Evolutionary conservation across 37 sponge, comb jelly and placozoan genomes (phyloP).

Genomic region (Beroe forskalii): DNA sequence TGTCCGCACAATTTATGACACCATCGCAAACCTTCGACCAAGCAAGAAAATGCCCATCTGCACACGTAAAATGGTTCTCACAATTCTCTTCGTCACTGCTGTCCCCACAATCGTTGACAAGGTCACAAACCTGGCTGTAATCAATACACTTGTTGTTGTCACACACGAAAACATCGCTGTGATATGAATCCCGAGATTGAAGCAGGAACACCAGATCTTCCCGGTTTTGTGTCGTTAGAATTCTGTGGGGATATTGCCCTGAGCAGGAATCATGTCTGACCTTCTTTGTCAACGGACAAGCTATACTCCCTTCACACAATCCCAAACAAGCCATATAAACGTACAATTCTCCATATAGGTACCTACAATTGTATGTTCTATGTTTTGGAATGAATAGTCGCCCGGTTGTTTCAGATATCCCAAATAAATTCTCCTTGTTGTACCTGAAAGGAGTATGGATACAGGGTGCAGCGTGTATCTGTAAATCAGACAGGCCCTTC

Average conservation of each 20-base stretch:
- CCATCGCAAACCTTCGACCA: neutral
- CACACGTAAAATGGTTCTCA: neutral
- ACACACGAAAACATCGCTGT: neutral
- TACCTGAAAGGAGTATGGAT: neutral
- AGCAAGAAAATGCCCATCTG: neutral
- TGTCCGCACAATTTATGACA: neutral
- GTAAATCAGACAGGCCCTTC: neutral
- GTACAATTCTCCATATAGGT: conserved; percentile 20
- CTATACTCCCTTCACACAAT: neutral
- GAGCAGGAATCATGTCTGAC: neutral
- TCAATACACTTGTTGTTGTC: neutral
- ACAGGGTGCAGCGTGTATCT: neutral
- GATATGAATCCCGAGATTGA: neutral
- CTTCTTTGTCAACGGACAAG: neutral
- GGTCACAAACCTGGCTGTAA: neutral
- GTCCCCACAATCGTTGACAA: neutral
- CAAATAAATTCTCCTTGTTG: conserved; percentile 5
- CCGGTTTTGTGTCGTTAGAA: neutral
- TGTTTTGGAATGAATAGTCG: neutral
- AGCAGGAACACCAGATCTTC: neutral
- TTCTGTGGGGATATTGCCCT: neutral
- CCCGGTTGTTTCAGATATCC: neutral
- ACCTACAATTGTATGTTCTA: neutral
- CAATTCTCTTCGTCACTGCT: neutral
- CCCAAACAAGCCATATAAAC: conserved; percentile 8